A percentile compares a stretch with the other conserved stretches of the same genome.
Conservation (phyloP, 2,113 vertebrate genomes). For the Spermophilus dauricus region DNA sequence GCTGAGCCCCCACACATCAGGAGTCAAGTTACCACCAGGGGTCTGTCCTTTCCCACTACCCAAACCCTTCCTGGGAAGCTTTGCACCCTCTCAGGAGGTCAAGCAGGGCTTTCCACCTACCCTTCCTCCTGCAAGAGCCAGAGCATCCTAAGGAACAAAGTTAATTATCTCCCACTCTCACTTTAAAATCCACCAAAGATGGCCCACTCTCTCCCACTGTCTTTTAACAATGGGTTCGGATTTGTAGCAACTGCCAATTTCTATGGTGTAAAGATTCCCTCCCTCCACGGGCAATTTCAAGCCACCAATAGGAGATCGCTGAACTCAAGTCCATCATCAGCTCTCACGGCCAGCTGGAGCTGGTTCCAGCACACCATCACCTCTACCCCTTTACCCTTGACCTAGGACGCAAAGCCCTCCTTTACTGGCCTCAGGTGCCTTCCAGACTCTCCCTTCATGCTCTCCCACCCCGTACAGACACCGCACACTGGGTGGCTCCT, state of each 20-base stretch:
- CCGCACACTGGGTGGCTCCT: background rate
- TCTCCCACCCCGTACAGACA: background rate
- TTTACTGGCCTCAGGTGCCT: background rate
- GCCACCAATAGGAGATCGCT: background rate
- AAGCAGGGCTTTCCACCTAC: background rate
- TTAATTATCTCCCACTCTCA: background rate
- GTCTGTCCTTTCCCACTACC: background rate
- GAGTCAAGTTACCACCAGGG: background rate
- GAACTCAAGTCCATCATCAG: background rate
- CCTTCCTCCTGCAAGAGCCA: background rate
- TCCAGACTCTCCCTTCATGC: background rate
- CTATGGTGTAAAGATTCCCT: constrained; percentile 25
- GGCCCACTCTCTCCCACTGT: background rate
- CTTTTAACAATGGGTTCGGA: background rate
- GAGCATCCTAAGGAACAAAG: background rate
- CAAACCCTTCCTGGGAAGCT: background rate
- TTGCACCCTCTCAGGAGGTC: background rate
- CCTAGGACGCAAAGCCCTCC: background rate
- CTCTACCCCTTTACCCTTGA: background rate
- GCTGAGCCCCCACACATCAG: background rate
- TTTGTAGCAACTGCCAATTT: background rate
- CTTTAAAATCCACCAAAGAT: background rate
- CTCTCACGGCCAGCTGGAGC: background rate
- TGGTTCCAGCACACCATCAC: fast-evolving
- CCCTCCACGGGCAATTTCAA: background rate